These are phyloP conservation scores for Cephus pygmeus DNA, from an alignment of 2,888 invertebrate genomes.

Conservation along the genomic window DNA sequence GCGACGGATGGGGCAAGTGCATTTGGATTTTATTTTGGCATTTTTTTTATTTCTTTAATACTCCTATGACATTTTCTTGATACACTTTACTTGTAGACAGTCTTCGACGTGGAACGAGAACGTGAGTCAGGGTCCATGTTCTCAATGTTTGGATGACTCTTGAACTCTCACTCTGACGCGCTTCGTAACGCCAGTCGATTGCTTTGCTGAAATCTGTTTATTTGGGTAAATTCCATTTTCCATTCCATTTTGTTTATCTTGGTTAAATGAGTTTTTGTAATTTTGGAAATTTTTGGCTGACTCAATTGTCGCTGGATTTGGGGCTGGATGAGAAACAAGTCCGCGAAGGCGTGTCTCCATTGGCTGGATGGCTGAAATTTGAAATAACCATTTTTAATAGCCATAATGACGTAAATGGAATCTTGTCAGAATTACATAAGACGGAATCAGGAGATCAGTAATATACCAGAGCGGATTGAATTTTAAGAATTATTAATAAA, in stretches of 20 bases:
- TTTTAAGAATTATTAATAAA: not conserved
- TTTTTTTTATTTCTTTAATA: not conserved
- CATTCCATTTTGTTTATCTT: not conserved
- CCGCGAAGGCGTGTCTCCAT: slow-evolving; percentile 21
- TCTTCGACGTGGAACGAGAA: not conserved
- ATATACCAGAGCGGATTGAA: not conserved
- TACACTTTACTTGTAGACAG: not conserved
- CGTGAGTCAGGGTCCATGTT: not conserved
- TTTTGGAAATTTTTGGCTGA: not conserved
- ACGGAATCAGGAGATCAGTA: not conserved
- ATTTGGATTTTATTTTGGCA: not conserved
- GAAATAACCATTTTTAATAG: not conserved
- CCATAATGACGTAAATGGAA: not conserved
- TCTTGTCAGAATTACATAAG: not conserved
- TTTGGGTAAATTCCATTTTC: not conserved
- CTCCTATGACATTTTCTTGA: not conserved
- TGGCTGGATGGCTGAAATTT: not conserved
- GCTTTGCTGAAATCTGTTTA: not conserved
- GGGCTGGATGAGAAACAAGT: slow-evolving; percentile 18
- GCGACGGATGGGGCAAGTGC: not conserved
- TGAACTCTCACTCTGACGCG: not conserved
- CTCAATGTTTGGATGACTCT: not conserved
- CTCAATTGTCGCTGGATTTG: not conserved
- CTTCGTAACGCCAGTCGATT: not conserved
- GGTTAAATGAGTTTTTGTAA: not conserved